Evolutionary conservation across 2,113 vertebrate species (phyloP).

Genomic region (Miniopterus natalensis): DNA sequence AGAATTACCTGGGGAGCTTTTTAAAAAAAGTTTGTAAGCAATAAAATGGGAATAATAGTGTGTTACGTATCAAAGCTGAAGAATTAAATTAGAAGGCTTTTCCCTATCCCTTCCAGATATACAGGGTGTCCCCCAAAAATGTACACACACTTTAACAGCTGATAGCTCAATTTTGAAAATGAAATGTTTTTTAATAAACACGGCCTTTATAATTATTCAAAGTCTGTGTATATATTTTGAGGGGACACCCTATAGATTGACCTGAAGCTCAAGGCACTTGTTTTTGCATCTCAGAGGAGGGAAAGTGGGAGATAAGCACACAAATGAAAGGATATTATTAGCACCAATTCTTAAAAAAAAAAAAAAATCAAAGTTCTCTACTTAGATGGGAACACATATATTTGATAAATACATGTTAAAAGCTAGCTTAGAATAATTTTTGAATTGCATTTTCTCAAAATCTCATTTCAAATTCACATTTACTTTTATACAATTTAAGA

Average conservation of each 20-base stretch:
- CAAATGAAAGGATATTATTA: constrained; percentile 1
- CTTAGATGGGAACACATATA: not conserved
- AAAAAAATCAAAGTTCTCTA: not conserved
- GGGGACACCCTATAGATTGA: not conserved
- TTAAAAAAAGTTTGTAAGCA: constrained; percentile 51
- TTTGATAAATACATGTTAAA: constrained; percentile 59
- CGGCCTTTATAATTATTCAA: too few species aligned
- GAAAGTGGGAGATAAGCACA: not conserved
- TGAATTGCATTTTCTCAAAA: constrained; percentile 64
- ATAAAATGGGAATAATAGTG: constrained; percentile 32
- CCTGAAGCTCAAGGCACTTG: not conserved
- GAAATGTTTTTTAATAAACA: too few species aligned
- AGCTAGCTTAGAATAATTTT: constrained; percentile 46
- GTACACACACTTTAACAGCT: too few species aligned
- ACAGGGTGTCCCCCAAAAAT: too few species aligned
- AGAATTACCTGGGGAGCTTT: constrained; percentile 62
- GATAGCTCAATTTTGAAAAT: too few species aligned
- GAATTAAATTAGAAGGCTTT: constrained; percentile 27
- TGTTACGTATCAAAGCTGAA: not conserved
- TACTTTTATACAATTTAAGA: constrained; percentile 60
- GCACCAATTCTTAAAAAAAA: not conserved
- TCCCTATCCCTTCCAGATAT: not conserved
- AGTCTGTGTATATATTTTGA: too few species aligned
- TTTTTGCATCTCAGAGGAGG: not conserved
- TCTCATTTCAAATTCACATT: constrained; percentile 62